Conservation (phyloP, 2,888 invertebrate genomes). For the Trichogramma evanescens region DNA sequence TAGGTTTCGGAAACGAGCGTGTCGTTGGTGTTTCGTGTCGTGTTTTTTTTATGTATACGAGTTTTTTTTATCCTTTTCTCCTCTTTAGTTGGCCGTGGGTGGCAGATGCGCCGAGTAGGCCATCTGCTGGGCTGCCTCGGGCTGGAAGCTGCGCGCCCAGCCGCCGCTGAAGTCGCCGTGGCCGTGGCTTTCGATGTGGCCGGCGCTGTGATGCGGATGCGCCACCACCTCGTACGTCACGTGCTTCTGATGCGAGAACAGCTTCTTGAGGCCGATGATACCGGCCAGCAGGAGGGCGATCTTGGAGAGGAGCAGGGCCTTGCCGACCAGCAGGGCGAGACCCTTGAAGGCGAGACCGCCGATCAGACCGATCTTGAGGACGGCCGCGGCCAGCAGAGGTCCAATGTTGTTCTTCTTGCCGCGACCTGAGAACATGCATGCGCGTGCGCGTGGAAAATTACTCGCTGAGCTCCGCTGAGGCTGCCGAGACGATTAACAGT, state of each 20-base stretch:
- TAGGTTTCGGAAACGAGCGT: too few species aligned
- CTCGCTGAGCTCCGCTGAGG: too few species aligned
- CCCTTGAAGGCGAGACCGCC: constrained; percentile 77
- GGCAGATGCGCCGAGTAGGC: constrained; percentile 57
- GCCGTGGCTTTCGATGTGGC: constrained; percentile 46
- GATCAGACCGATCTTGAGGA: constrained; percentile 73
- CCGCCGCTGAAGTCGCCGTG: constrained; percentile 53
- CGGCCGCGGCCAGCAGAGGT: constrained; percentile 66
- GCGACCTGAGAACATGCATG: constrained; percentile 50
- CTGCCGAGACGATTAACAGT: too few species aligned
- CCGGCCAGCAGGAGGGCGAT: constrained; percentile 73
- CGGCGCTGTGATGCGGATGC: constrained; percentile 59
- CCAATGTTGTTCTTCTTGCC: constrained; percentile 69
- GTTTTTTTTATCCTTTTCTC: neutral
- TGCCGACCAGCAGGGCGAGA: constrained; percentile 72
- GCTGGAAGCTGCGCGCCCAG: constrained; percentile 55
- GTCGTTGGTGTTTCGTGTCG: too few species aligned
- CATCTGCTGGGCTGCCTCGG: constrained; percentile 52
- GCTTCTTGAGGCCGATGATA: constrained; percentile 75
- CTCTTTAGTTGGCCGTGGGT: neutral
- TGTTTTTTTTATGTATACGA: neutral
- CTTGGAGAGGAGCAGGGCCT: constrained; percentile 78
- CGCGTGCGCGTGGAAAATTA: too few species aligned
- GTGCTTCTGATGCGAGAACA: constrained; percentile 67
- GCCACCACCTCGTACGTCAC: constrained; percentile 72